Evolutionary conservation across 2,113 vertebrate genomes (phyloP).

Genomic region (Phalacrocorax carbo): DNA sequence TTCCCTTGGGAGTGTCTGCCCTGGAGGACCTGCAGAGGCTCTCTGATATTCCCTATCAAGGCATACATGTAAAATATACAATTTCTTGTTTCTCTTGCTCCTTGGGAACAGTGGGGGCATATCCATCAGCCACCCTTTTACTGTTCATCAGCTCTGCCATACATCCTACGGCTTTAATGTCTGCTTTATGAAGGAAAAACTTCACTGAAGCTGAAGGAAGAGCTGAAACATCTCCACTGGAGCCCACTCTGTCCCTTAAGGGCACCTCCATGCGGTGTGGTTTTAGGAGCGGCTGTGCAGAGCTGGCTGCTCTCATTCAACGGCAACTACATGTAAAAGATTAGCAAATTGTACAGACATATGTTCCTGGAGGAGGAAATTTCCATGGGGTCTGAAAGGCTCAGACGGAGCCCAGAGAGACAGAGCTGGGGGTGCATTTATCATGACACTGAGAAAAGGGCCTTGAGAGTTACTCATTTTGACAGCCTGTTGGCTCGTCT

Average conservation of each 20-base stretch:
- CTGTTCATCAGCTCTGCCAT: background rate
- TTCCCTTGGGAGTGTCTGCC: background rate
- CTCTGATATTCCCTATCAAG: background rate
- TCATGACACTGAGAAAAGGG: background rate
- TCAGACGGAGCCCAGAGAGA: background rate
- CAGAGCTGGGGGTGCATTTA: background rate
- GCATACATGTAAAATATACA: background rate
- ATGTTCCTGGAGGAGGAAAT: background rate
- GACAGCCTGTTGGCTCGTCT: background rate
- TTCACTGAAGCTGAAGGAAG: background rate
- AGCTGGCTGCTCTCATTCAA: background rate
- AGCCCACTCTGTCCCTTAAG: background rate
- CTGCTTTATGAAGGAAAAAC: background rate
- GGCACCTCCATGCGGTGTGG: background rate
- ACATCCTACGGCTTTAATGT: background rate
- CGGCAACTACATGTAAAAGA: background rate
- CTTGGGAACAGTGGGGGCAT: background rate
- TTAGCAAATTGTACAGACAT: background rate
- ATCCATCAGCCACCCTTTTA: background rate
- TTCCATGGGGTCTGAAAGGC: background rate
- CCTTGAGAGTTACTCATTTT: background rate
- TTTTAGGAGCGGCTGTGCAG: background rate
- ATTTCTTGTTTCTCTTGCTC: background rate
- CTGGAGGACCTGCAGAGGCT: background rate
- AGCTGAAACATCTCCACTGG: background rate